Base-by-base conservation (phyloP, 2,113 vertebrate genomes). In the Tenebrosternarchus preto region DNA sequence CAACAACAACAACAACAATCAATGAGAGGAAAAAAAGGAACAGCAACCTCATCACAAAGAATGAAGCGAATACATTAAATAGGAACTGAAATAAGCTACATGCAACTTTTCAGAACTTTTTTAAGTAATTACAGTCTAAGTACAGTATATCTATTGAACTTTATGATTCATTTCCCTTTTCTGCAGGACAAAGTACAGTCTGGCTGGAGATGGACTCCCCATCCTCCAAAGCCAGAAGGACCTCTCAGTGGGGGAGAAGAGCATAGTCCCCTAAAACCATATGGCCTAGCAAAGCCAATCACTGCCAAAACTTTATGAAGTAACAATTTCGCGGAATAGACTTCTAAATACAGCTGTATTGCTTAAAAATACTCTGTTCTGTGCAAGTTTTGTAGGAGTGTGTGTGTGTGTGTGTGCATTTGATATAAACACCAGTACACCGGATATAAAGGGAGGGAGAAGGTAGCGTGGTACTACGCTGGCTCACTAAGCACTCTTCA, bases 171-270 rank as follows among this genome's bases (percentile, higher is more conserved):
- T 77, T 59, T 70, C 29, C 12, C 43, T 55, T n/a, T 53, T 59
- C 5, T 29, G 36, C 17, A 25, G 43, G 57, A 22, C 33, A 72
- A 63, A 64, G 69, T 61, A 80, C 77, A 61, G 64, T 76, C 46
- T 72, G 64, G 71, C 76, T 74, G 39, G 39, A 50, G 59, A 64
- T 50, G 53, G 73, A 80, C 66, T 43, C n/a, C 77, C 60, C 36
- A 59, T 75, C 57, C n/a, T 79, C 67, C n/a, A 64, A 73, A 79
- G 76, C 63, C 83, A 79, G 80, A 70, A 85, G 83, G 80, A 80
- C 22, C 55, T 59, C 73, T 63, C 84, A 63, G 68, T 71, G 16
- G 77, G 84, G 59, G 67, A 67, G 57, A 78, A 69, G 64, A 61
- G 63, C 71, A 56, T 27, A 39, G 79, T 67, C 53, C 60, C 70